A percentile compares a stretch with the other conserved stretches of the same genome.
Evolutionary conservation across 2,888 invertebrate species (phyloP).

Genomic region (Diaprepes abbreviatus): DNA sequence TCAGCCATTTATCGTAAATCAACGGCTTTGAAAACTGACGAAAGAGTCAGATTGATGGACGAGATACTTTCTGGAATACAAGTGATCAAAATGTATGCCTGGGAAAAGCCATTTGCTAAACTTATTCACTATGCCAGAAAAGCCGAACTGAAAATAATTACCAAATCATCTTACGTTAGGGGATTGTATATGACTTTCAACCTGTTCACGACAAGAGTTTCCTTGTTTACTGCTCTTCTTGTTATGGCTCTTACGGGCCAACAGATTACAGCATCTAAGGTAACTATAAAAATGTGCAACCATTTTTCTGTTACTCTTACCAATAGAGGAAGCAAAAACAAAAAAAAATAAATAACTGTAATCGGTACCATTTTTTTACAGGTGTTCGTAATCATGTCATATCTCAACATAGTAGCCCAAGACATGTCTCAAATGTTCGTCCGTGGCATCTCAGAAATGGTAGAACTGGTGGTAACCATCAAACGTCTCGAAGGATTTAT

Average conservation of each 20-base stretch:
- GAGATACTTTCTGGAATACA: conserved; percentile 95
- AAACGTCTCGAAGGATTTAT: conserved; percentile 66
- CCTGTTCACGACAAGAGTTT: conserved; percentile 84
- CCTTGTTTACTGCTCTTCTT: conserved; percentile 75
- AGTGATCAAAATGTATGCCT: conserved; percentile 84
- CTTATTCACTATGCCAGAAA: conserved; percentile 73
- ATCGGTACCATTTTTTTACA: conserved; percentile 48
- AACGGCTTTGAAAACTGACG: conserved; percentile 89
- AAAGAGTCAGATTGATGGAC: conserved; percentile 92
- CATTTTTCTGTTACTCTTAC: too few species aligned
- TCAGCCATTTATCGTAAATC: conserved; percentile 78
- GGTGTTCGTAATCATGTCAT: conserved; percentile 72
- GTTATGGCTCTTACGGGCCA: conserved; percentile 78
- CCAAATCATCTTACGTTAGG: conserved; percentile 75
- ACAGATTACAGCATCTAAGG: conserved; percentile 79
- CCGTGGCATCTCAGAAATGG: conserved; percentile 67
- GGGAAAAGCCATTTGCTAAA: conserved; percentile 80
- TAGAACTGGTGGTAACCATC: conserved; percentile 68
- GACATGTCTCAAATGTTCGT: conserved; percentile 74
- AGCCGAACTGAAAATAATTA: conserved; percentile 72
- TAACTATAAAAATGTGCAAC: too few species aligned
- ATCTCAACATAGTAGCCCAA: conserved; percentile 71
- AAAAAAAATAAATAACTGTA: too few species aligned
- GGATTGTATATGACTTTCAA: conserved; percentile 81
- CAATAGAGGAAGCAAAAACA: too few species aligned